These are phyloP conservation scores for Sapajus apella DNA, from an alignment of 2,113 vertebrate genomes.

Conservation along the genomic window DNA sequence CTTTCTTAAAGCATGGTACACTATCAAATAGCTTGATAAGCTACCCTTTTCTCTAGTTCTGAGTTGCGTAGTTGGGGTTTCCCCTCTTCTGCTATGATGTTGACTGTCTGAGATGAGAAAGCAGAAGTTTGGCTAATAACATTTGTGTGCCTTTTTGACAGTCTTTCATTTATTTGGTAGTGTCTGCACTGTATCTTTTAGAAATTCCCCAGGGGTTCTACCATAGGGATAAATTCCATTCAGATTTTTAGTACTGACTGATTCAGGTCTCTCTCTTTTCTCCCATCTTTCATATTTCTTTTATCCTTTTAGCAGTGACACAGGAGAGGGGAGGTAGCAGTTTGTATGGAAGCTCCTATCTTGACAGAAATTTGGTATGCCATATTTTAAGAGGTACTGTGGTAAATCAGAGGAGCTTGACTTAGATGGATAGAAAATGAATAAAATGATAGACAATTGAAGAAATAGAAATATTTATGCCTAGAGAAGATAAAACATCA, in stretches of 20 bases:
- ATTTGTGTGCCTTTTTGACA: neutral
- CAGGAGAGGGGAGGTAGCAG: neutral
- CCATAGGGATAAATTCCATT: neutral
- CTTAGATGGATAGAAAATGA: neutral
- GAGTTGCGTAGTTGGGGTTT: neutral
- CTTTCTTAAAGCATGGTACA: neutral
- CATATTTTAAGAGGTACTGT: neutral
- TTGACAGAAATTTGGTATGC: neutral
- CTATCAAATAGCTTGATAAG: neutral
- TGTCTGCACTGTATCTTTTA: neutral
- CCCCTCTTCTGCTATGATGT: neutral
- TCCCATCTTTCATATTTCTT: neutral
- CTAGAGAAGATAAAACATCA: neutral
- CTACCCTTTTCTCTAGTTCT: neutral
- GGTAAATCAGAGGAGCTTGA: neutral
- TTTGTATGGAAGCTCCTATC: neutral
- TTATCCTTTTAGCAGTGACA: neutral
- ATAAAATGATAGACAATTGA: neutral
- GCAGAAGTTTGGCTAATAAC: neutral
- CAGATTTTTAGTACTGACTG: neutral
- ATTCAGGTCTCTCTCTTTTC: neutral
- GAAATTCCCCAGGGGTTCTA: neutral
- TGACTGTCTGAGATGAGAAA: neutral
- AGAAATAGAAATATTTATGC: neutral
- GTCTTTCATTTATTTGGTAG: neutral